phyloP scores from a whole-genome alignment of 2,797 vertebrate species.

The Echiichthys vipera region DNA sequence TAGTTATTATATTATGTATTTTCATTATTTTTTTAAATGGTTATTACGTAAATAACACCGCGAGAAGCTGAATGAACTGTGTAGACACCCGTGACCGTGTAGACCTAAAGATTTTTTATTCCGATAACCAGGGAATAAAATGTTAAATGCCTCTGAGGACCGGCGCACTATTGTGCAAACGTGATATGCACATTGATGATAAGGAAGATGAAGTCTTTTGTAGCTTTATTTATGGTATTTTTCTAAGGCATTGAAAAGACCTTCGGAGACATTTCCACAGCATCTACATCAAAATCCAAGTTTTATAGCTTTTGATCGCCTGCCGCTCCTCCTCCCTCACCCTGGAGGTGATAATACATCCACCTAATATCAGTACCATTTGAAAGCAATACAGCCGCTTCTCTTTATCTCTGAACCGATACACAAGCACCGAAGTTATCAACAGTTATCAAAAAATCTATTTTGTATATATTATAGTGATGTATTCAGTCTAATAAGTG shows the following conservation, averaged over 20 bases:
- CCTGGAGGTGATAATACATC: neutral
- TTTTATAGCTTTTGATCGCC: neutral
- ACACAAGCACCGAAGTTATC: neutral
- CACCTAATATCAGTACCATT: neutral
- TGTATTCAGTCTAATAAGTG: neutral
- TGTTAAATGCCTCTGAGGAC: neutral
- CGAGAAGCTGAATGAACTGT: neutral
- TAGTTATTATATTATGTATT: too few species aligned
- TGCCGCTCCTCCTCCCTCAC: neutral
- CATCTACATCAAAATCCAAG: neutral
- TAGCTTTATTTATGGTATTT: neutral
- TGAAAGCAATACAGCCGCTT: neutral
- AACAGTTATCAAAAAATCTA: neutral
- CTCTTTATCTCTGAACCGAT: neutral
- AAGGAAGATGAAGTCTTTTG: neutral
- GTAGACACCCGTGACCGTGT: neutral
- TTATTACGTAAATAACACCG: too few species aligned
- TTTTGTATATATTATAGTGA: neutral
- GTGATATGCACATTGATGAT: neutral
- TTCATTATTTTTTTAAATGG: too few species aligned
- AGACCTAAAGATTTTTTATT: too few species aligned
- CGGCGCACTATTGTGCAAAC: neutral
- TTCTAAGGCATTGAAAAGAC: neutral
- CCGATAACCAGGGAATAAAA: too few species aligned
- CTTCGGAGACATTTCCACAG: neutral